Evolutionary conservation across 2,797 vertebrate species (phyloP).

Genomic region (Micropoecilia bifurca): DNA sequence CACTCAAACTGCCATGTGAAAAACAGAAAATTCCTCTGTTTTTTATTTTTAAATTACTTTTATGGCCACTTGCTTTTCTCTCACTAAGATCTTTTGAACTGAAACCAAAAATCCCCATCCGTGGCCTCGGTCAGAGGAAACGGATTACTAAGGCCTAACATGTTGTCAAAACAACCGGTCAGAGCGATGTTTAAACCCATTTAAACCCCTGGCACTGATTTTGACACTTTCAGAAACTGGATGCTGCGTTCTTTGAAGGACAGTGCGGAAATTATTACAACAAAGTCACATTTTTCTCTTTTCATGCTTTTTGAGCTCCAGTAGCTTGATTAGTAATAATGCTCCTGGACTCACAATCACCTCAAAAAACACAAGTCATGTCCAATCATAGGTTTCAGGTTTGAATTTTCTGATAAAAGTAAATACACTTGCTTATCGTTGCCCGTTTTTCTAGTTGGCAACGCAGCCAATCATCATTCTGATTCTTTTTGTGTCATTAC

Average conservation of each 20-base stretch:
- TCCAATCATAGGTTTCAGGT: not conserved
- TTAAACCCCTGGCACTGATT: not conserved
- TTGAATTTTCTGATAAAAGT: not conserved
- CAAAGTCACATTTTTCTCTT: not conserved
- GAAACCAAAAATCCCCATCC: not conserved
- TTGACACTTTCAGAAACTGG: not conserved
- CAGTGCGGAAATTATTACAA: not conserved
- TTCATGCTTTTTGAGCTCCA: not conserved
- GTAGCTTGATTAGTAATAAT: not conserved
- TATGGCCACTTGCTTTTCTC: not conserved
- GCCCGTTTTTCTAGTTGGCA: not conserved
- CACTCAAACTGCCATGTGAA: not conserved
- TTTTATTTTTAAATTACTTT: not conserved
- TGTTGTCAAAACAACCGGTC: conserved; percentile 40
- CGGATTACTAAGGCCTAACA: not conserved
- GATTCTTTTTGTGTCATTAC: not conserved
- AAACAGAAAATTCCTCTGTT: not conserved
- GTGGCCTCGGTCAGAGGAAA: too few relatives aligned
- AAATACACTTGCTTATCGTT: not conserved
- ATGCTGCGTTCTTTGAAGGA: not conserved
- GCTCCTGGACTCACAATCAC: not conserved
- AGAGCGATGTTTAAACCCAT: not conserved
- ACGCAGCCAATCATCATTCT: not conserved
- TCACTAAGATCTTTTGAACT: not conserved
- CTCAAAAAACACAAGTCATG: not conserved